A percentile compares a stretch with the other conserved stretches of the same genome.
phyloP scores from a whole-genome alignment of 2,888 invertebrate species.

The Cenopis cana region DNA sequence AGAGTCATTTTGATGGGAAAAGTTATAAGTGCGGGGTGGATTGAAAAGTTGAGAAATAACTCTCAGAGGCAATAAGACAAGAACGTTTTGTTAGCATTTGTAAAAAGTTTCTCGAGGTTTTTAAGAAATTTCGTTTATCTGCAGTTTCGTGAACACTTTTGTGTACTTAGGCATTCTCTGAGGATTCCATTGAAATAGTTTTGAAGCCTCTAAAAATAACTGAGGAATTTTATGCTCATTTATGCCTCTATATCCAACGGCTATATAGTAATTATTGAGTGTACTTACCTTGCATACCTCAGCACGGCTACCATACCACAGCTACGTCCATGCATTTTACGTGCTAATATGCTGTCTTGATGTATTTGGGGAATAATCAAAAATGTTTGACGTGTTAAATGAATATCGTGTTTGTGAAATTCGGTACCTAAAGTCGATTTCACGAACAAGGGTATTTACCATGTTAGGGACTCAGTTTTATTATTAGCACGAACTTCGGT shows the following conservation, averaged over 20 bases:
- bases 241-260: neutral
- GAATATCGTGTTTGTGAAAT: neutral
- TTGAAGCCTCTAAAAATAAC: constrained; percentile 1
- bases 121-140: constrained; percentile 45
- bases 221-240: neutral
- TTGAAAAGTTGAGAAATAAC: constrained; percentile 72
- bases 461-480: neutral
- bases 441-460: neutral
- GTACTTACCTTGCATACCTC: neutral
- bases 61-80: constrained; percentile 66
- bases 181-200: constrained; percentile 21
- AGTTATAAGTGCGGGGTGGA: constrained; percentile 73
- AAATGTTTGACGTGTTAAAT: no score
- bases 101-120: constrained; percentile 62
- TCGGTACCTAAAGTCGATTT: no score
- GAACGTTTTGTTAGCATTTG: constrained; percentile 68
- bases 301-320: no score
- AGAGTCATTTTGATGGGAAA: constrained; percentile 74
- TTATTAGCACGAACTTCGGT: neutral
- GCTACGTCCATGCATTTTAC: no score
- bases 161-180: constrained; percentile 24
- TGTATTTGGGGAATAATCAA: no score
- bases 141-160: constrained; percentile 44
- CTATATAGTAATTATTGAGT: neutral
- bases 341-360: no score